These are phyloP conservation scores for Masnerella sp. DNA, from an alignment of 2,888 invertebrate genomes.

Conservation along the genomic window DNA sequence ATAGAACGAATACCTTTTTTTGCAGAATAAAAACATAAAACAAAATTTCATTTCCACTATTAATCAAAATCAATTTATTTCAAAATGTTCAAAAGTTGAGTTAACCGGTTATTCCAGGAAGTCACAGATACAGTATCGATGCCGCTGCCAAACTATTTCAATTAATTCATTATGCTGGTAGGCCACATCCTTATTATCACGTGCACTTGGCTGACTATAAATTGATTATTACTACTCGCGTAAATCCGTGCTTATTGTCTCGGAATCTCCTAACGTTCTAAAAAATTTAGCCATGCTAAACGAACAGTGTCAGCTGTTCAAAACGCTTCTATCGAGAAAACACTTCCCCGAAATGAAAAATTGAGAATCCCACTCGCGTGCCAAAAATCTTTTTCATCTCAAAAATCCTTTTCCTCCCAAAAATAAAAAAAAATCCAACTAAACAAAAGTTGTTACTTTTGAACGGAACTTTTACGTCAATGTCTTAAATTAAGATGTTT, in stretches of 20 bases:
- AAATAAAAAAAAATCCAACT: too few relatives aligned
- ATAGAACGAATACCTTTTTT: too few relatives aligned
- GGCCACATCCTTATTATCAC: slow-evolving; percentile 20
- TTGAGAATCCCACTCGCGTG: background rate
- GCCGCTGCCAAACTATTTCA: slow-evolving; percentile 1
- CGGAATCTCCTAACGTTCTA: background rate
- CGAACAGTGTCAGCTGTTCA: slow-evolving; percentile 15
- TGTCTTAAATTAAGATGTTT: too few relatives aligned
- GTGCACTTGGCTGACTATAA: slow-evolving; percentile 27
- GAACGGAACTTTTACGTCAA: too few relatives aligned
- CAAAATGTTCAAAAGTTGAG: too few relatives aligned
- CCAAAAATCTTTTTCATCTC: too few relatives aligned
- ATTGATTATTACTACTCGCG: slow-evolving; percentile 26
- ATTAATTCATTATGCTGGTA: slow-evolving; percentile 18
- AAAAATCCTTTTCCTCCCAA: too few relatives aligned
- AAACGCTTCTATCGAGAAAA: slow-evolving; percentile 11
- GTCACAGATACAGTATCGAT: too few relatives aligned
- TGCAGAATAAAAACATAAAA: too few relatives aligned
- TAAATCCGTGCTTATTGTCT: slow-evolving; percentile 26
- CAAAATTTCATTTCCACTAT: too few relatives aligned
- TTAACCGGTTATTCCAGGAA: too few relatives aligned
- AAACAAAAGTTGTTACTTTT: background rate
- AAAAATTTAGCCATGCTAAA: slow-evolving; percentile 2
- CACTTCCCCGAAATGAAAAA: slow-evolving; percentile 10
- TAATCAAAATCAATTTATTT: too few relatives aligned